Conservation (phyloP, 2,113 vertebrate species). For the Promerops cafer region DNA sequence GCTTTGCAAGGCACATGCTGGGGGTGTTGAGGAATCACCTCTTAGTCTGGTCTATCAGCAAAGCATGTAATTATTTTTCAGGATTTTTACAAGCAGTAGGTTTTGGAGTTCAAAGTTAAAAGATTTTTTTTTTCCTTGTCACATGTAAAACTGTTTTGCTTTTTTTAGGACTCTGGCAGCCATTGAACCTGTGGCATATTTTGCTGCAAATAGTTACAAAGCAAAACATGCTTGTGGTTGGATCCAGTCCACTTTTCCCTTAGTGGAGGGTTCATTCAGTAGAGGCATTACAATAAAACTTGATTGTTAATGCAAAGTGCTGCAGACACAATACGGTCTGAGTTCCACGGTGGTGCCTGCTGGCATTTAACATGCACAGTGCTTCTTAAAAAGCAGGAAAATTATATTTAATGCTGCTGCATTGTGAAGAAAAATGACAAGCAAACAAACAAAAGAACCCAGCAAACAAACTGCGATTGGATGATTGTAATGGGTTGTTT, state of each 20-base stretch:
- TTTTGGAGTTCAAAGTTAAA: background rate
- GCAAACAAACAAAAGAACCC: background rate
- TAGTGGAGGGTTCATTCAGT: slow-evolving; percentile 49
- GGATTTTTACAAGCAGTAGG: background rate
- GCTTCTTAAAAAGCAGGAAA: slow-evolving; percentile 7
- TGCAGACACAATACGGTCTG: slow-evolving; percentile 68
- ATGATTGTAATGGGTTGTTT: background rate
- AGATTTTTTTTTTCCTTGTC: background rate
- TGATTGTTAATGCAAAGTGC: slow-evolving; percentile 53
- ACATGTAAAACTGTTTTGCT: background rate
- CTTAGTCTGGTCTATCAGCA: background rate
- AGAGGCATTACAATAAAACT: slow-evolving; percentile 43
- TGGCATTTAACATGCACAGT: slow-evolving; percentile 10
- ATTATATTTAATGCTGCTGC: background rate
- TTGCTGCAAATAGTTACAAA: slow-evolving; percentile 44
- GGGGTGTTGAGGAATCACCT: background rate
- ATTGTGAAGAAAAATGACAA: background rate
- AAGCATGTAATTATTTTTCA: background rate
- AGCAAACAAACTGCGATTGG: background rate
- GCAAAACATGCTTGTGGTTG: slow-evolving; percentile 20
- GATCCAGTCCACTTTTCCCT: slow-evolving; percentile 24
- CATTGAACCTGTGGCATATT: background rate
- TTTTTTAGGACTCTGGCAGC: background rate
- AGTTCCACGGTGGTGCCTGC: slow-evolving; percentile 21
- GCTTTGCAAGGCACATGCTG: background rate